These are phyloP conservation scores for Morone saxatilis DNA, from an alignment of 2,113 vertebrate species.

Conservation along the genomic window DNA sequence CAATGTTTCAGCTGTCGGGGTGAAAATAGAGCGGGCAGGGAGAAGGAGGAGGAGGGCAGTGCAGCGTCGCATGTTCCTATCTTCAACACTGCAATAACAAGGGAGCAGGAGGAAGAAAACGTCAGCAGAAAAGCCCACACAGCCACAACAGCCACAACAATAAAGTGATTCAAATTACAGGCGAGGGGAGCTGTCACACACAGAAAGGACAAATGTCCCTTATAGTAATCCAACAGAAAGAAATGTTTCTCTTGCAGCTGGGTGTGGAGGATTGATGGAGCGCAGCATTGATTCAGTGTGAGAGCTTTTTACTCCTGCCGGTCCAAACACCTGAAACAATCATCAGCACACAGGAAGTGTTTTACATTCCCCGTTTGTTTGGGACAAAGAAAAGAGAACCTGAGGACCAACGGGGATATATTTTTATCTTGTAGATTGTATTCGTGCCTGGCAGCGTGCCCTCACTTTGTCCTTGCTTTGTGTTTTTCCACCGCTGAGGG, in stretches of 20 bases:
- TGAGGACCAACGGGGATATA: background rate
- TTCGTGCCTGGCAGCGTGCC: no score
- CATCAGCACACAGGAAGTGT: constrained; percentile 1
- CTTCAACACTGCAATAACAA: constrained; percentile 55
- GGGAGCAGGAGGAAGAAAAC: constrained; percentile 26
- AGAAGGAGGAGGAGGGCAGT: constrained; percentile 42
- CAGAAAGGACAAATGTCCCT: constrained; percentile 29
- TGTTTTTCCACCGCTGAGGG: no score
- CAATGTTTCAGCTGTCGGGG: constrained; percentile 51
- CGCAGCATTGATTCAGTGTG: constrained; percentile 9
- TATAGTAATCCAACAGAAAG: constrained; percentile 25
- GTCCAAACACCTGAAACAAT: background rate
- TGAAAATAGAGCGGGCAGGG: constrained; percentile 36
- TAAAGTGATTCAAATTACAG: constrained; percentile 48
- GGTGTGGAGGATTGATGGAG: constrained; percentile 1
- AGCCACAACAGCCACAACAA: constrained; percentile 11
- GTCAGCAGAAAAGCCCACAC: constrained; percentile 54
- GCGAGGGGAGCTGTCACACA: constrained; percentile 40
- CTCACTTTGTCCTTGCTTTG: no score
- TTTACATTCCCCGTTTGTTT: background rate
- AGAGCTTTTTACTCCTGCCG: constrained; percentile 25
- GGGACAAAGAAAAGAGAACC: background rate
- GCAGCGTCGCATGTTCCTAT: constrained; percentile 23
- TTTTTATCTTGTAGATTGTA: no score
- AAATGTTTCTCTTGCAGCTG: constrained; percentile 19